Conservation (phyloP, 2,113 vertebrate species). For the Dascyllus trimaculatus region DNA sequence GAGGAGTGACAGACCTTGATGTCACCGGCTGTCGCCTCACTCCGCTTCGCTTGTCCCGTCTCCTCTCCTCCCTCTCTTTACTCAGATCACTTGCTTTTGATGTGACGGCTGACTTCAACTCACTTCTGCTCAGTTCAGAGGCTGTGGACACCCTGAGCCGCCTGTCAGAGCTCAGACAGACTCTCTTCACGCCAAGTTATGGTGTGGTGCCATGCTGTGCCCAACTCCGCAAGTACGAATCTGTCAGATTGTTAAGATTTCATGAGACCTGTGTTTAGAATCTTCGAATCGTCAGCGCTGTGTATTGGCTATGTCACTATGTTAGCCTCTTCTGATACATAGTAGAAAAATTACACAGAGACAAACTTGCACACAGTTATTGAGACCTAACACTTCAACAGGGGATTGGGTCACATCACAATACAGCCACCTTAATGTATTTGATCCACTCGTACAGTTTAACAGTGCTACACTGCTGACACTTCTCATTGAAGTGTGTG, state of each 20-base stretch:
- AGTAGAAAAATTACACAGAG: too few species aligned
- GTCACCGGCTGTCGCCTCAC: constrained; percentile 92
- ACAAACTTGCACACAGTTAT: too few species aligned
- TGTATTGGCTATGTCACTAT: too few species aligned
- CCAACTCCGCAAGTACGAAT: constrained; percentile 89
- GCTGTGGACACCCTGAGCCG: constrained; percentile 92
- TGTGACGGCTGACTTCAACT: constrained; percentile 89
- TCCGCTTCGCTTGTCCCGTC: constrained; percentile 90
- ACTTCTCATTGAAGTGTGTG: background rate
- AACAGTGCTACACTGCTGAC: too few species aligned
- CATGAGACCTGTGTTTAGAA: background rate
- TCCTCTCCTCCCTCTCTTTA: constrained; percentile 88
- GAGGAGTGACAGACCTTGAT: constrained; percentile 90
- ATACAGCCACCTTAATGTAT: too few species aligned
- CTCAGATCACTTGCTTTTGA: constrained; percentile 93
- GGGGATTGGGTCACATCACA: too few species aligned
- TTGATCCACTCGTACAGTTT: too few species aligned
- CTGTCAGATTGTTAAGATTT: background rate
- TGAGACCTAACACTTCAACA: too few species aligned
- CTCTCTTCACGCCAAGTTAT: constrained; percentile 92
- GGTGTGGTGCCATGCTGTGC: constrained; percentile 96
- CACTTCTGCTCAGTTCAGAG: constrained; percentile 90
- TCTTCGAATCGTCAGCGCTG: background rate
- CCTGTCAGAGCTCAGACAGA: constrained; percentile 92
- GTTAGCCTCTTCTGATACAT: too few species aligned